phyloP scores from a whole-genome alignment of 2,888 invertebrate species.

The Nezara viridula region DNA sequence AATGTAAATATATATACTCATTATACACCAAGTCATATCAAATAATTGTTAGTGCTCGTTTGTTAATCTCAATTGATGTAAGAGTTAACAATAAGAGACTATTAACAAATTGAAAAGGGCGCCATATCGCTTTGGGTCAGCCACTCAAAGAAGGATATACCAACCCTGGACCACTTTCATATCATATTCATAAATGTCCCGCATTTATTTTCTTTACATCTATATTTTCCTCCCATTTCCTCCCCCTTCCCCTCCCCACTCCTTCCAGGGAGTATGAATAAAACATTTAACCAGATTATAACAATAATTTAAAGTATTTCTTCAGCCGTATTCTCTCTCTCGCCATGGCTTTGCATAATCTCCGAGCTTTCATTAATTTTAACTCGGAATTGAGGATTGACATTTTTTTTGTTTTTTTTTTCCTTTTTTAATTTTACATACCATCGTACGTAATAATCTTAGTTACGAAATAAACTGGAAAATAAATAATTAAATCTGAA shows the following conservation, averaged over 20 bases:
- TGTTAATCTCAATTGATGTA: background rate
- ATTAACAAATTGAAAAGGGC: slow-evolving; percentile 16
- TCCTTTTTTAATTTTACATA: no score
- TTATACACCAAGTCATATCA: no score
- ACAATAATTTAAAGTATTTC: slow-evolving; percentile 32
- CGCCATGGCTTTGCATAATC: background rate
- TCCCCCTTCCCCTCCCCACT: background rate
- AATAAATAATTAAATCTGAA: no score
- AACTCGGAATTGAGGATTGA: background rate
- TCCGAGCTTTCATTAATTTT: background rate
- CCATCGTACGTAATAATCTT: no score
- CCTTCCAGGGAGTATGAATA: background rate
- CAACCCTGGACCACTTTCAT: background rate
- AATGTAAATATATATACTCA: no score
- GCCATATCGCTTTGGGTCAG: background rate
- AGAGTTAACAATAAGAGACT: background rate
- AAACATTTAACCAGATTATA: slow-evolving; percentile 35
- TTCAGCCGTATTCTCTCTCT: background rate
- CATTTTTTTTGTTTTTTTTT: background rate
- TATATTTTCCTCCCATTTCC: slow-evolving; percentile 15
- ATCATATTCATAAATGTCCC: slow-evolving; percentile 31
- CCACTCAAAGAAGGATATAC: background rate
- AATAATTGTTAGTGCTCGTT: no score
- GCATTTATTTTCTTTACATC: slow-evolving; percentile 30
- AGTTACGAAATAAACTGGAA: no score